These are phyloP conservation scores for Aphaenogaster floridana DNA, from an alignment of 1,140 invertebrate genomes.

Conservation along the genomic window DNA sequence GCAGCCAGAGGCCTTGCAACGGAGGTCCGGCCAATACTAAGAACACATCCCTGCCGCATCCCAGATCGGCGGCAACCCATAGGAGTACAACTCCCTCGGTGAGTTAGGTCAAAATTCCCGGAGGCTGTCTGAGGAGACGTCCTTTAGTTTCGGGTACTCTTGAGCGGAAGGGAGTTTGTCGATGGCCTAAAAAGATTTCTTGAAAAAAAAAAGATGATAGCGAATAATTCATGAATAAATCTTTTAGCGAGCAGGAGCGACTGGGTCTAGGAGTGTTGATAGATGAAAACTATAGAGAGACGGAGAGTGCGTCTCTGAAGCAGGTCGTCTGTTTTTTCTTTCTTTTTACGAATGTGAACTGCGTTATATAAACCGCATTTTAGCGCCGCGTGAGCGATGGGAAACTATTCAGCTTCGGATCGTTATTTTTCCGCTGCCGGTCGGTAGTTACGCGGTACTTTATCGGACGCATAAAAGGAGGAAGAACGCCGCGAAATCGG, in stretches of 20 bases:
- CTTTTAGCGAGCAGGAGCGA: neutral
- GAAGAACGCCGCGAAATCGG: conserved; percentile 29
- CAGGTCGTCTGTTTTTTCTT: neutral
- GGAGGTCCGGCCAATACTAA: conserved; percentile 72
- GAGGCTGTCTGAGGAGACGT: neutral
- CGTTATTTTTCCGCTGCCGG: conserved; percentile 13
- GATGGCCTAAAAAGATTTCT: neutral
- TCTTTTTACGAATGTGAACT: neutral
- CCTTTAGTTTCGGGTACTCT: neutral
- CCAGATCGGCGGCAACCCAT: conserved; percentile 73
- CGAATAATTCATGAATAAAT: neutral
- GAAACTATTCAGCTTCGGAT: conserved; percentile 37
- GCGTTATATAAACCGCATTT: conserved; percentile 25
- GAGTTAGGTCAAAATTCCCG: conserved; percentile 73
- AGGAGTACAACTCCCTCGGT: conserved; percentile 83
- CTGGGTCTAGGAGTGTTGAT: neutral
- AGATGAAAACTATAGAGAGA: neutral
- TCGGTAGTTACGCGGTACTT: conserved; percentile 40
- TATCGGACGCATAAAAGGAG: conserved; percentile 41
- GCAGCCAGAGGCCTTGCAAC: conserved; percentile 74
- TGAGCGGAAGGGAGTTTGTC: neutral
- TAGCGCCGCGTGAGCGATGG: conserved; percentile 4
- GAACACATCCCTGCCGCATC: conserved; percentile 78
- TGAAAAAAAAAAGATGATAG: neutral
- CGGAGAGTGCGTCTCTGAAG: neutral